Evolutionary conservation across 1,140 invertebrate species (phyloP).

Genomic region (Eciton burchellii): DNA sequence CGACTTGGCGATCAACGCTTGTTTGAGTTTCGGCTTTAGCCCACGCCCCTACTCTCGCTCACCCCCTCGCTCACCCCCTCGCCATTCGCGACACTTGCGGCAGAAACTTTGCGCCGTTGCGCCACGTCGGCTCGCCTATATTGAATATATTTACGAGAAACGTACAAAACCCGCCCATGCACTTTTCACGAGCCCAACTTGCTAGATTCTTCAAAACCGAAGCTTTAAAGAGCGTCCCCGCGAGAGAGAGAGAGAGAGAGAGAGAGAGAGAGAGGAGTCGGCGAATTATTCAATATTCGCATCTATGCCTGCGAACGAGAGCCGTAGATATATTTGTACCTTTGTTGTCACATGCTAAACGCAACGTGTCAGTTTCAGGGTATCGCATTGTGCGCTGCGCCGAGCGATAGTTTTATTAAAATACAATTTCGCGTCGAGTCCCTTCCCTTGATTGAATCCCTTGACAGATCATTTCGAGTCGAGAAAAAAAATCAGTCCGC

Average conservation of each 20-base stretch:
- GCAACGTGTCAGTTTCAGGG: conserved; percentile 5
- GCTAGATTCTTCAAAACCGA: conserved; percentile 49
- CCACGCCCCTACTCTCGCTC: background rate
- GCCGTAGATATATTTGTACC: background rate
- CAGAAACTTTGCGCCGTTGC: conserved; percentile 42
- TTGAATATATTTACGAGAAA: conserved; percentile 56
- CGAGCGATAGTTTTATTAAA: background rate
- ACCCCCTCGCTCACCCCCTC: background rate
- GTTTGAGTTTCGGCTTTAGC: conserved; percentile 59
- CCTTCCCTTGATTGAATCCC: too few relatives aligned
- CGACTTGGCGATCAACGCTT: conserved; percentile 60
- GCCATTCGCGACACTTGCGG: conserved; percentile 22
- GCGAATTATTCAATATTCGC: conserved; percentile 53
- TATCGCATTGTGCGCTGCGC: background rate
- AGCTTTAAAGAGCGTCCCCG: conserved; percentile 40
- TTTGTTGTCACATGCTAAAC: background rate
- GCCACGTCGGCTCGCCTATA: conserved; percentile 52
- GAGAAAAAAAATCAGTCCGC: too few relatives aligned
- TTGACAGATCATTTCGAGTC: too few relatives aligned
- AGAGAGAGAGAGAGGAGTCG: background rate
- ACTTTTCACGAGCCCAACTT: conserved; percentile 56
- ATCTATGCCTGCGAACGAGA: conserved; percentile 6
- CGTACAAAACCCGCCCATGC: conserved; percentile 38
- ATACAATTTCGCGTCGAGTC: background rate
- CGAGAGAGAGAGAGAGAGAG: background rate